A percentile compares a stretch with the other conserved stretches of the same genome.
These are phyloP conservation scores for Pavo muticus DNA, from an alignment of 2,113 vertebrate species.

Conservation along the genomic window DNA sequence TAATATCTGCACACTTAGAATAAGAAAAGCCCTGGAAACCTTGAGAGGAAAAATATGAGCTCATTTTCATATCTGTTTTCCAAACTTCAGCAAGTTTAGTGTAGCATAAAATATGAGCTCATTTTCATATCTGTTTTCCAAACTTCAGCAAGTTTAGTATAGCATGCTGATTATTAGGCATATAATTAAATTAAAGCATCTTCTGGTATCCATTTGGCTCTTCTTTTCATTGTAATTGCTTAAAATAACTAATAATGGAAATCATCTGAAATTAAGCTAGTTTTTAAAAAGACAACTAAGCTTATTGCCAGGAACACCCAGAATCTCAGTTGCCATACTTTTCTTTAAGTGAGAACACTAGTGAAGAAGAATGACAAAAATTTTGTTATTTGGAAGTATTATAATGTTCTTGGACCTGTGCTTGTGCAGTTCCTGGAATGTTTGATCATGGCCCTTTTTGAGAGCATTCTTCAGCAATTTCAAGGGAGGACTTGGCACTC, in stretches of 20 bases:
- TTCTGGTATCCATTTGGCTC: conserved; percentile 46
- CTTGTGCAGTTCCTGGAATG: background rate
- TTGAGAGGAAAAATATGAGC: conserved; percentile 11
- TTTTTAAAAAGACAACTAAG: background rate
- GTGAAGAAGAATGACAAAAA: background rate
- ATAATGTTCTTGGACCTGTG: conserved; percentile 12
- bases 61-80: conserved; percentile 8
- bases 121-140: conserved; percentile 12
- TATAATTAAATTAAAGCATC: background rate
- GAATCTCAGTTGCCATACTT: background rate
- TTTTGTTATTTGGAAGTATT: conserved; percentile 34
- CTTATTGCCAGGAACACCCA: background rate
- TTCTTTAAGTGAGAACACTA: conserved; percentile 27
- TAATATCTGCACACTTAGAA: background rate
- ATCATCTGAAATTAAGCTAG: conserved; percentile 25
- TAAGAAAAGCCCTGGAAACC: conserved; percentile 7
- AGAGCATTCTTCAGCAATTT: background rate
- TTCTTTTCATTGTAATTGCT: conserved; percentile 18
- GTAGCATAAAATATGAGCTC: conserved; percentile 8
- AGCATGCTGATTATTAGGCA: conserved; percentile 28
- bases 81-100: background rate
- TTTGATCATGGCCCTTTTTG: background rate
- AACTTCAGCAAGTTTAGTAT: background rate
- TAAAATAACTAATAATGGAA: conserved; percentile 48
- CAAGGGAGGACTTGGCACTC: conserved; percentile 9